Evolutionary conservation across 2,797 vertebrate genomes (phyloP).

Genomic region (Hippoglossus hippoglossus): DNA sequence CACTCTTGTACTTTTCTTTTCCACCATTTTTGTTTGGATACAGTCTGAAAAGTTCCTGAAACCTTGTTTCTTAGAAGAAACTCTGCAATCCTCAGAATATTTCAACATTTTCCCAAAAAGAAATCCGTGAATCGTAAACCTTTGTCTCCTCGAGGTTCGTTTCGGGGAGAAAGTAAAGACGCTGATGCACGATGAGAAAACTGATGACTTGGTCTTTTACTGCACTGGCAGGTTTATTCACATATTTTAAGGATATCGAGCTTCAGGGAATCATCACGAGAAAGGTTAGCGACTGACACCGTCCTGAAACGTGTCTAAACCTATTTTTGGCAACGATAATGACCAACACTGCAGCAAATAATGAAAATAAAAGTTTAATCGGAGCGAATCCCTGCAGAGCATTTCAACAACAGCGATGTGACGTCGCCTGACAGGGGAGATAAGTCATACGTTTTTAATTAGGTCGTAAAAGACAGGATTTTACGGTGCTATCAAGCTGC

Average conservation of each 20-base stretch:
- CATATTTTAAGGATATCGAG: not conserved
- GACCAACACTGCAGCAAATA: not conserved
- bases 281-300: not conserved
- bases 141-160: too few species aligned
- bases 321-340: not conserved
- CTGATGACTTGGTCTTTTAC: too few species aligned
- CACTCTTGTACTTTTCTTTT: too few species aligned
- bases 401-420: conserved; percentile 11
- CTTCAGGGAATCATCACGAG: not conserved
- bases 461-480: conserved; percentile 29
- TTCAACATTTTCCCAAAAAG: too few species aligned
- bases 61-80: too few species aligned
- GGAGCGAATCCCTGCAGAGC: not conserved
- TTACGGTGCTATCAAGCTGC: conserved; percentile 24
- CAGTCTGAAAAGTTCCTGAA: too few species aligned
- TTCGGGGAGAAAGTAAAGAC: too few species aligned
- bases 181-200: too few species aligned
- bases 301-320: too few species aligned
- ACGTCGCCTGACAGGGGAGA: conserved; percentile 11
- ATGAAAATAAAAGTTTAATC: not conserved
- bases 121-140: too few species aligned
- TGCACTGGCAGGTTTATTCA: not conserved
- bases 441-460: conserved; percentile 38
- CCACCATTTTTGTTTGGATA: too few species aligned
- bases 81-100: too few species aligned